Percentiles rank a stretch among this genome's conserved stretches.
phyloP scores from a whole-genome alignment of 30 jellyfish, hydroid and myxozoan species.

The Chironex yamaguchii region DNA sequence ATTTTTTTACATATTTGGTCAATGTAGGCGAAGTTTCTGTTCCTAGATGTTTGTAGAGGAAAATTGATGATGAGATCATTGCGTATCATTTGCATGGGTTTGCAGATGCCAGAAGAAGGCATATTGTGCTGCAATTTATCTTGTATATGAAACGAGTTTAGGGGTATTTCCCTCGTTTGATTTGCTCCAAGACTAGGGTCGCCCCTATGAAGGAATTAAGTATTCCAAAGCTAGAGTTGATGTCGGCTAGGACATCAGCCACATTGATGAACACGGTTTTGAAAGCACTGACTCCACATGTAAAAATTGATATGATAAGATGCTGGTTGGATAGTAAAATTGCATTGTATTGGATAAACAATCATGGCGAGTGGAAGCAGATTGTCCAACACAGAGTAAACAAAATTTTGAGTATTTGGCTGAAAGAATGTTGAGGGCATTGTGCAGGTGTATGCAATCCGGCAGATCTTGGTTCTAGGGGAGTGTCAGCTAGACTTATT shows the following conservation, averaged over 20 bases:
- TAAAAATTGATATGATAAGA: not conserved
- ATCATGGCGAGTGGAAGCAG: constrained; percentile 52
- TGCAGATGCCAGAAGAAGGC: too few species aligned
- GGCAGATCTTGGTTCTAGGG: constrained; percentile 47
- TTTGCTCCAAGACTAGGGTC: not conserved
- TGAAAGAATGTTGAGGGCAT: constrained; percentile 43
- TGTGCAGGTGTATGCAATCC: constrained; percentile 51
- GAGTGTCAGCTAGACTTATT: too few species aligned
- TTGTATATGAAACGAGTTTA: not conserved
- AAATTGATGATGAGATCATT: not conserved
- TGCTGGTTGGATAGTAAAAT: constrained; percentile 55
- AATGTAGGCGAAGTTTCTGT: not conserved
- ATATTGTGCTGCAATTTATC: not conserved
- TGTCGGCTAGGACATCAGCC: too few species aligned
- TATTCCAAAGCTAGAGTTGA: constrained; percentile 6
- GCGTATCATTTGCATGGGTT: not conserved
- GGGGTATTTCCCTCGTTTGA: not conserved
- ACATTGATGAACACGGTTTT: constrained; percentile 34
- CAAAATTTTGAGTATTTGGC: constrained; percentile 14
- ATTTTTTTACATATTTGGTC: not conserved
- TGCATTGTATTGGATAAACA: constrained; percentile 37
- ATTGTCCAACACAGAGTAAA: constrained; percentile 59
- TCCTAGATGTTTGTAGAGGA: not conserved
- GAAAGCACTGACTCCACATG: constrained; percentile 13
- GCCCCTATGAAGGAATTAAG: not conserved